A percentile compares a stretch with the other conserved stretches of the same genome.
Evolutionary conservation across 37 sponge, comb jelly and placozoan genomes (phyloP).

Genomic region (Oscarella lobularis): DNA sequence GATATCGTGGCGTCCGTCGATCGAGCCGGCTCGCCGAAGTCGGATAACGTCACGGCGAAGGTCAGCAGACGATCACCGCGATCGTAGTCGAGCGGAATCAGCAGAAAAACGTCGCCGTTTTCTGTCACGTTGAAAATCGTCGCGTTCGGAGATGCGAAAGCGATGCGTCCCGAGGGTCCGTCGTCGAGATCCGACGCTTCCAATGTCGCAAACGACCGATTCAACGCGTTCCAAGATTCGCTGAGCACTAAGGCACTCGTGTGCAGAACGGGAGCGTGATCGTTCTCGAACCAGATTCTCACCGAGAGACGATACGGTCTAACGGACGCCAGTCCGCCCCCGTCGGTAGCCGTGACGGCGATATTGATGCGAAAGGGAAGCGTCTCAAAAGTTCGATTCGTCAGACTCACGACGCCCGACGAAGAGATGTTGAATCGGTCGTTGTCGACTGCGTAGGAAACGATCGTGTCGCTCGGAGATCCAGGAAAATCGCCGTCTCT

Average conservation of each 20-base stretch:
- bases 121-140: neutral
- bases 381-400: neutral
- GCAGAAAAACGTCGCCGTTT: neutral
- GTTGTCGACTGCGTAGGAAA: conserved; percentile 9
- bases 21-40: neutral
- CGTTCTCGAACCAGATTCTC: neutral
- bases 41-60: neutral
- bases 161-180: neutral
- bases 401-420: neutral
- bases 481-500: conserved; percentile 28
- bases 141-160: neutral
- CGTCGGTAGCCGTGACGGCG: neutral
- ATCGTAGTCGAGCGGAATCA: neutral
- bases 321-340: neutral
- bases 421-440: neutral
- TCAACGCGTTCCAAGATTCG: neutral
- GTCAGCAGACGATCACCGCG: neutral
- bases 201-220: neutral
- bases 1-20: neutral
- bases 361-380: neutral
- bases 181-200: neutral
- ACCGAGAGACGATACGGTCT: neutral
- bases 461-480: conserved; percentile 20
- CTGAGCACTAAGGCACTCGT: no score
- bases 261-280: neutral